Evolutionary conservation across 2,797 vertebrate species (phyloP).

Genomic region (Sciurus vulgaris): DNA sequence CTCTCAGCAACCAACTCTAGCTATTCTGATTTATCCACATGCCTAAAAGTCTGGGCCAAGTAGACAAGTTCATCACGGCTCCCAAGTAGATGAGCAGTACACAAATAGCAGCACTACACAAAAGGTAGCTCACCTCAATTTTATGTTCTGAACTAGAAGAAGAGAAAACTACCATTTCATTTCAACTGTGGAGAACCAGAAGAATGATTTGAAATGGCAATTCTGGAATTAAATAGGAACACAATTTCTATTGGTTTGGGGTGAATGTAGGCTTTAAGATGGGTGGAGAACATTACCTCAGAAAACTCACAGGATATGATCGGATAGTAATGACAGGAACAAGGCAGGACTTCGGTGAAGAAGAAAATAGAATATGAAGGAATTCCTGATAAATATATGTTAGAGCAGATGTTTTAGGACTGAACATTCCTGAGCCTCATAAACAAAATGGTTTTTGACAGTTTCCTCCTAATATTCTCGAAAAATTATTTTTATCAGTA

Average conservation of each 20-base stretch:
- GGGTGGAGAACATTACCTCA: neutral
- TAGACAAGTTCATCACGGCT: neutral
- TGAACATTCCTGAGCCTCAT: neutral
- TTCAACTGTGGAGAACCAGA: neutral
- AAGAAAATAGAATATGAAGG: neutral
- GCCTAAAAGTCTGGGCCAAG: neutral
- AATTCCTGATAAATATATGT: neutral
- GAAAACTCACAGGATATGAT: too few relatives aligned
- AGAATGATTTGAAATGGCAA: neutral
- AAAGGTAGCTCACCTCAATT: neutral
- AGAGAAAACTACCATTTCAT: neutral
- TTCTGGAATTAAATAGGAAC: neutral
- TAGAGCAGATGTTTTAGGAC: neutral
- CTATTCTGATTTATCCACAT: neutral
- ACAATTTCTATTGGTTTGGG: neutral
- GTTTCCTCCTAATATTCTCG: neutral
- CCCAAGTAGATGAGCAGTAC: neutral
- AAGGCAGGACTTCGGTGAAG: neutral
- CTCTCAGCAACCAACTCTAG: neutral
- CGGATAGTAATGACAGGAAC: accelerated
- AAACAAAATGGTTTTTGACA: neutral
- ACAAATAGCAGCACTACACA: neutral
- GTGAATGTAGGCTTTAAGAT: neutral
- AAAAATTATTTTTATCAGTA: neutral
- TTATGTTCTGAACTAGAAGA: neutral